Evolutionary conservation across 2,113 vertebrate genomes (phyloP).

Genomic region (Lates calcarifer): DNA sequence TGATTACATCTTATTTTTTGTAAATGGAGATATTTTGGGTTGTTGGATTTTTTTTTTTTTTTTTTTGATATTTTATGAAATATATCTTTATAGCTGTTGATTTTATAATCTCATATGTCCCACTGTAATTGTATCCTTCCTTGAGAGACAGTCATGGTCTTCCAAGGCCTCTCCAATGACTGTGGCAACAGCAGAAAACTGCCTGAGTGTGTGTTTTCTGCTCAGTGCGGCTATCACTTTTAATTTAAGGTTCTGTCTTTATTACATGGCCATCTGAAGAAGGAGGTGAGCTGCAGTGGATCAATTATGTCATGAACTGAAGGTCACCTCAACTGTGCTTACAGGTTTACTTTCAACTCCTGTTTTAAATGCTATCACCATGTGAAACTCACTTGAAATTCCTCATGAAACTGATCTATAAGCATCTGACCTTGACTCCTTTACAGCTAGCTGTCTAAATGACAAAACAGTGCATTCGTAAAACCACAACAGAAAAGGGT

Average conservation of each 20-base stretch:
- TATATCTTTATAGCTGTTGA: not conserved
- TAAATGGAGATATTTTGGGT: not conserved
- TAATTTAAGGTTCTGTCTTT: slow-evolving; percentile 65
- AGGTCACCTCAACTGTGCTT: slow-evolving; percentile 51
- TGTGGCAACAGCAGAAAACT: slow-evolving; percentile 16
- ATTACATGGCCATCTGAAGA: slow-evolving; percentile 40
- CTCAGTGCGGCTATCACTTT: slow-evolving; percentile 20
- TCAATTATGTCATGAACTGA: slow-evolving; percentile 62
- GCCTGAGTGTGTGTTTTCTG: slow-evolving; percentile 31
- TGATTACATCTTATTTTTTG: not conserved
- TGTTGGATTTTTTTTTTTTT: not conserved
- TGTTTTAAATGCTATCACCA: slow-evolving; percentile 42
- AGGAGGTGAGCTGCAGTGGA: slow-evolving; percentile 41
- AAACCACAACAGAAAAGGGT: not conserved
- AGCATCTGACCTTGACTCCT: slow-evolving; percentile 32
- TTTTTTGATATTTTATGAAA: not conserved
- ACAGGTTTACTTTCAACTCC: slow-evolving; percentile 38
- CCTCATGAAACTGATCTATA: not conserved
- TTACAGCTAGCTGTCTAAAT: not conserved
- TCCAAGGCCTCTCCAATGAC: not conserved
- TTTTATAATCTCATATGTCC: not conserved
- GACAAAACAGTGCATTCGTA: not conserved
- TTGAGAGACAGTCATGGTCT: not conserved
- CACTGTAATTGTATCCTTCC: not conserved
- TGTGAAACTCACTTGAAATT: slow-evolving; percentile 20